Base-by-base conservation (phyloP, 2,113 vertebrate species). In the Oreotrochilus melanogaster region DNA sequence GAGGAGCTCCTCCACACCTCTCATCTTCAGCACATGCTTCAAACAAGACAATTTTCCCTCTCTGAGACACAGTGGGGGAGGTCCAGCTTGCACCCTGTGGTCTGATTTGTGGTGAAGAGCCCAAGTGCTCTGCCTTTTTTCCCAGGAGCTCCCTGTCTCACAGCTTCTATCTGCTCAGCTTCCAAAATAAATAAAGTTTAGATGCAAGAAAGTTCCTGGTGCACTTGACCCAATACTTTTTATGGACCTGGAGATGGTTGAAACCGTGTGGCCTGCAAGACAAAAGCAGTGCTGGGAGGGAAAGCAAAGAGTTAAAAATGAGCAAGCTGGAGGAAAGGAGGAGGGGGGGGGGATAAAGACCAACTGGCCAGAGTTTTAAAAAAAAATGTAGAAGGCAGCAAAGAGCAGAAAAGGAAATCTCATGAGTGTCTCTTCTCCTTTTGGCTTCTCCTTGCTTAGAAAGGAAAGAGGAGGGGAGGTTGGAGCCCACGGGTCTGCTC, bases 331-430 rank as follows among this genome's bases (percentile, higher is more conserved):
- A 31, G 67, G 73, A 30, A 43, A 24, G 7, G 28, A 6, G 14
- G 45, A 19, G 37, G 45, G 17, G 9, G 45, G 45, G 45, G 21
- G 18, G 45, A 39, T 39, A 62, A 56, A 30, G 1, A 24, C n/a
- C 35, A 90, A 61, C 18, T 33, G 19, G 25, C 11, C 58, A 43
- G 54, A 67, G 79, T 31, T 60, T 58, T 11, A 53, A 64, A 73
- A 66, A 47, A 47, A 71, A 56, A 50, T 42, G 22, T 6, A 33
- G 48, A 67, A 70, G 51, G 87, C 12, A 3, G 88, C 85, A 73
- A 66, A 82, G 28, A 89, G 62, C 57, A 80, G 89, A 42, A 92
- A 76, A 95, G 67, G 89, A 89, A 95, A 93, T 53, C 53, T 82
- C 24, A 12, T 51, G 50, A 51, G 42, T 0, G 8, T 23, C 60